Conservation (phyloP, 2,113 vertebrate genomes). For the Triplophysa rosa region DNA sequence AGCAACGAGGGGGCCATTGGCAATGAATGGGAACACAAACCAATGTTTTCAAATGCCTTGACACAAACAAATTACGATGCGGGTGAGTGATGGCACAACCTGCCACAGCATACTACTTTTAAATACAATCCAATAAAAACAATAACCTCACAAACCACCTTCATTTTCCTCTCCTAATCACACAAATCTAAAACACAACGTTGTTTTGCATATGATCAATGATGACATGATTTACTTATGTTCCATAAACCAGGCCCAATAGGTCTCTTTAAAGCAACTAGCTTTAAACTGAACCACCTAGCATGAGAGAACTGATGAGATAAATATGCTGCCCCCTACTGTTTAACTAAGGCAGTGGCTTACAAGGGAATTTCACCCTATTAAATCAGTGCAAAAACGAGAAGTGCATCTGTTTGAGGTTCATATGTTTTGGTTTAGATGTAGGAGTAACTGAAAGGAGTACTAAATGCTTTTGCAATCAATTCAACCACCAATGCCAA, state of each 20-base stretch:
- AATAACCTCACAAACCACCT: not conserved
- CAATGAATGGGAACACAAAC: slow-evolving; percentile 28
- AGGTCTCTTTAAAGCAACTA: not conserved
- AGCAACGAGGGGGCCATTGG: slow-evolving; percentile 41
- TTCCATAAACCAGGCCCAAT: not conserved
- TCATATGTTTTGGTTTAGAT: not conserved
- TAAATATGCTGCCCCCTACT: slow-evolving; percentile 38
- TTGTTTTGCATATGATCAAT: slow-evolving; percentile 4
- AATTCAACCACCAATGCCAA: not conserved
- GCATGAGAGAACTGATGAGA: slow-evolving; percentile 8
- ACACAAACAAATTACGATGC: not conserved
- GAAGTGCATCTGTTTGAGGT: slow-evolving; percentile 17
- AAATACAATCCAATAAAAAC: slow-evolving; percentile 27
- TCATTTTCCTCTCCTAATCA: not conserved
- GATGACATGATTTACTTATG: not conserved
- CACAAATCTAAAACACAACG: slow-evolving; percentile 23
- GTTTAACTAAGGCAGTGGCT: slow-evolving; percentile 25
- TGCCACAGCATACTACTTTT: slow-evolving; percentile 32
- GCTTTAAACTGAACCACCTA: not conserved
- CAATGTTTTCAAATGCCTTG: not conserved
- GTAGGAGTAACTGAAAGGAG: not conserved
- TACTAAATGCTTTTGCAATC: not conserved
- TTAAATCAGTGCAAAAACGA: slow-evolving; percentile 34
- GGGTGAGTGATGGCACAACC: slow-evolving; percentile 23
- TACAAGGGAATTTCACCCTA: not conserved